Percentiles rank a stretch among this genome's conserved stretches.
These are phyloP conservation scores for Melieria picta DNA, from an alignment of 2,888 invertebrate genomes.

Conservation along the genomic window DNA sequence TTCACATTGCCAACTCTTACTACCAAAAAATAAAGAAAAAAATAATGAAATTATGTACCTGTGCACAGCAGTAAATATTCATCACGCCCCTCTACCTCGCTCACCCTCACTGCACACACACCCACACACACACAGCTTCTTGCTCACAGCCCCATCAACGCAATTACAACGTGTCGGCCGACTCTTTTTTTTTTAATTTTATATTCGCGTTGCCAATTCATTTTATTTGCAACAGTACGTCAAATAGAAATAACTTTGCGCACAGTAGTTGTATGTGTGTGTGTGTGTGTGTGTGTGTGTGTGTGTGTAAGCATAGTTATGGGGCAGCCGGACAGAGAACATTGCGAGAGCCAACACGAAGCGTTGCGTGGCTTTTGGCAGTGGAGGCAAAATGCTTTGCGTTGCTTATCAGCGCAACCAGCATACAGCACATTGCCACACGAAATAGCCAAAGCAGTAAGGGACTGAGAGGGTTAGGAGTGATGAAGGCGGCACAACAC, in stretches of 20 bases:
- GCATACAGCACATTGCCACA: no score
- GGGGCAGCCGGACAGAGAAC: background rate
- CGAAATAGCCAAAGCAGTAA: no score
- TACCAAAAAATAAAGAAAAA: background rate
- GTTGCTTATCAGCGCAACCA: background rate
- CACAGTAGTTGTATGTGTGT: background rate
- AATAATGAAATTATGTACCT: background rate
- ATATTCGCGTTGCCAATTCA: background rate
- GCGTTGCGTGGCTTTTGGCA: background rate
- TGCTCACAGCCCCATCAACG: background rate
- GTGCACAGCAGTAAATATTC: slow-evolving; percentile 57
- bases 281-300: background rate
- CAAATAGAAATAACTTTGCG: slow-evolving; percentile 36
- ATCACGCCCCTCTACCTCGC: slow-evolving; percentile 45
- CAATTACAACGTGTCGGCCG: background rate
- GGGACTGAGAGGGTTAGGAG: no score
- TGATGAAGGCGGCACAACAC: background rate
- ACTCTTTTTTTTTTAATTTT: background rate
- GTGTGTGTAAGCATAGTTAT: background rate
- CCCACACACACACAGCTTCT: no score
- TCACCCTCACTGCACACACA: background rate
- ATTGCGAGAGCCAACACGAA: background rate
- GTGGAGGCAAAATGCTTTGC: slow-evolving; percentile 14
- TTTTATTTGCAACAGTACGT: slow-evolving; percentile 3
- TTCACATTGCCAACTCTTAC: background rate